phyloP scores from a whole-genome alignment of 2,113 vertebrate species.

The Athene noctua region DNA sequence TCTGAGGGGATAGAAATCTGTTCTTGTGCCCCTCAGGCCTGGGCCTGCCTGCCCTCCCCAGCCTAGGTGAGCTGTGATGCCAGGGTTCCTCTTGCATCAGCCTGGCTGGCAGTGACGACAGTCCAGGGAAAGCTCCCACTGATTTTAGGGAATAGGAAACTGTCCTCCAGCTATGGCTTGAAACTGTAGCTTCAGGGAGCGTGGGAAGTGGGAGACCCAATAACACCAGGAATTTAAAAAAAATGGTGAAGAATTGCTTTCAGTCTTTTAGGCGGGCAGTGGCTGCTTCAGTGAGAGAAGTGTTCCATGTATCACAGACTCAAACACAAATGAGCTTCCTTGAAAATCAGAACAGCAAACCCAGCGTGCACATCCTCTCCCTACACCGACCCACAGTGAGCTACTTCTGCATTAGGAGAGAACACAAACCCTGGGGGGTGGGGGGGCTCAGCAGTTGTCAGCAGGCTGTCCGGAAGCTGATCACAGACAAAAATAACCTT shows the following conservation, averaged over 20 bases:
- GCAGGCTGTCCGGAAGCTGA: constrained; percentile 16
- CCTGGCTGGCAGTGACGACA: not conserved
- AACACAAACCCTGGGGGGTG: not conserved
- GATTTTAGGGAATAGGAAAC: not conserved
- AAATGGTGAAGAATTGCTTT: not conserved
- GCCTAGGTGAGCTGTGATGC: not conserved
- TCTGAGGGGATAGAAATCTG: not conserved
- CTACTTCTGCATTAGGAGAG: not conserved
- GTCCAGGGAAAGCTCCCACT: not conserved
- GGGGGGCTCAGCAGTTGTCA: not conserved
- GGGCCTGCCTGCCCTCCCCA: not conserved
- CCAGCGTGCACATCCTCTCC: not conserved
- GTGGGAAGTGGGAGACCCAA: not conserved
- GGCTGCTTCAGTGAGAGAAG: not conserved
- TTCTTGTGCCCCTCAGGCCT: not conserved
- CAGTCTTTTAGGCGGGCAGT: not conserved
- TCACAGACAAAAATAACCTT: constrained; percentile 39
- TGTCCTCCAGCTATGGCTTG: not conserved
- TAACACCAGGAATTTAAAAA: not conserved
- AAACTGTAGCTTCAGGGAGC: not conserved
- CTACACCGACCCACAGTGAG: not conserved
- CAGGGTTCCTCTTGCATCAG: not conserved
- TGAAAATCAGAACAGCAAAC: not conserved
- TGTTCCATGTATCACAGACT: not conserved
- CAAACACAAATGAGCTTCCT: not conserved